Conservation (phyloP, 2,888 invertebrate species). For the Gibbula magus region DNA sequence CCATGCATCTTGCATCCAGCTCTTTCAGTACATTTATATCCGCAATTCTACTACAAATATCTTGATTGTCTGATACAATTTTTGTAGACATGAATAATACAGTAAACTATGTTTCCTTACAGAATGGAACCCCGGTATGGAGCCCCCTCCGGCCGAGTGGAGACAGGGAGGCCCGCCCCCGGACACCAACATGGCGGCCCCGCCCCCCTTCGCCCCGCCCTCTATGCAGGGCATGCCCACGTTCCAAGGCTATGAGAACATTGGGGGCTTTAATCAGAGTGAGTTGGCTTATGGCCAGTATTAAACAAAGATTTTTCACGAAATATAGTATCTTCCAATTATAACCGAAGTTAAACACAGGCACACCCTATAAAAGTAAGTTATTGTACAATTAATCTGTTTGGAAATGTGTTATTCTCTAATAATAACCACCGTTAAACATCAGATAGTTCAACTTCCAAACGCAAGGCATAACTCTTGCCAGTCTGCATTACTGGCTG, state of each 20-base stretch:
- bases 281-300: neutral
- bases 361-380: no score
- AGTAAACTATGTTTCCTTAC: neutral
- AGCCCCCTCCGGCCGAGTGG: conserved; percentile 28
- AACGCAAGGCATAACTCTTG: no score
- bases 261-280: conserved; percentile 45
- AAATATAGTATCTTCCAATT: neutral
- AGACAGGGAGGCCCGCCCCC: conserved; percentile 30
- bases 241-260: conserved; percentile 40
- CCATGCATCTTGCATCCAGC: no score
- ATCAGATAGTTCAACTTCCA: no score
- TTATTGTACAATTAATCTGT: no score
- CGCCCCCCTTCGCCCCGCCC: conserved; percentile 35
- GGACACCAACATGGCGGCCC: conserved; percentile 9
- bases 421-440: no score
- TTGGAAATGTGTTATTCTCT: no score
- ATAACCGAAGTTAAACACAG: neutral
- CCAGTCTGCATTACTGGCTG: no score
- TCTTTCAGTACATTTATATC: no score
- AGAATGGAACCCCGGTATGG: conserved; percentile 40
- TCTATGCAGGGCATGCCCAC: conserved; percentile 41
- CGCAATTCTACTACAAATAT: no score
- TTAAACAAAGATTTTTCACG: neutral
- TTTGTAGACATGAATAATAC: no score
- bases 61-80: no score